A percentile compares a stretch with the other conserved stretches of the same genome.
phyloP scores from a whole-genome alignment of 2,797 vertebrate species.

The Pelodytes ibericus region DNA sequence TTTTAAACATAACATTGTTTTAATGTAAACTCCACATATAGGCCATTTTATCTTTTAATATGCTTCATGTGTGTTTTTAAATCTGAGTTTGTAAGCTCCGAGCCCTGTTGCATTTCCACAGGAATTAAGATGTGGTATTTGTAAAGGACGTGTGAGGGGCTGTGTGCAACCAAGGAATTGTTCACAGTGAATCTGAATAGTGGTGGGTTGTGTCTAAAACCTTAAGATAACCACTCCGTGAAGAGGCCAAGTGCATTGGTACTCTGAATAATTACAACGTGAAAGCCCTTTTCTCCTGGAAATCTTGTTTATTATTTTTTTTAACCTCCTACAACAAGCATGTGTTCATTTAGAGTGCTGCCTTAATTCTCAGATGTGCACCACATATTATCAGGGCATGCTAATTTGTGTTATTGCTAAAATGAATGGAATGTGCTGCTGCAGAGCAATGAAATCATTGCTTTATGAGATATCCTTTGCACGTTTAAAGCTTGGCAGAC shows the following conservation, averaged over 20 bases:
- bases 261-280: constrained; percentile 1
- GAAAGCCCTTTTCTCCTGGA: no score
- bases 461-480: no score
- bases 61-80: no score
- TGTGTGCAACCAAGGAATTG: neutral
- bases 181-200: constrained; percentile 4
- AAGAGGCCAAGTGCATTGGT: neutral
- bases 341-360: neutral
- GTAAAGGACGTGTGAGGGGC: constrained; percentile 11
- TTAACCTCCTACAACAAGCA: no score
- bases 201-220: constrained; percentile 4
- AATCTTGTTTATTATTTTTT: no score
- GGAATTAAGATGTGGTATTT: constrained; percentile 38
- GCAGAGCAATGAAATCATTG: no score
- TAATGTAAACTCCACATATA: no score
- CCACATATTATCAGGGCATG: neutral
- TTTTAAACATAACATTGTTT: no score
- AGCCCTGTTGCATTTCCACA: no score
- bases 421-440: neutral
- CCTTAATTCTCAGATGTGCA: neutral
- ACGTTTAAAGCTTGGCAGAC: no score
- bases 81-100: no score
- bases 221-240: neutral
- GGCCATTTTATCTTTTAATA: no score
- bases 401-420: neutral